Percentiles rank a stretch among this genome's conserved stretches.
phyloP scores from a whole-genome alignment of 2,888 invertebrate species.

The Neuroscelio doddi region DNA sequence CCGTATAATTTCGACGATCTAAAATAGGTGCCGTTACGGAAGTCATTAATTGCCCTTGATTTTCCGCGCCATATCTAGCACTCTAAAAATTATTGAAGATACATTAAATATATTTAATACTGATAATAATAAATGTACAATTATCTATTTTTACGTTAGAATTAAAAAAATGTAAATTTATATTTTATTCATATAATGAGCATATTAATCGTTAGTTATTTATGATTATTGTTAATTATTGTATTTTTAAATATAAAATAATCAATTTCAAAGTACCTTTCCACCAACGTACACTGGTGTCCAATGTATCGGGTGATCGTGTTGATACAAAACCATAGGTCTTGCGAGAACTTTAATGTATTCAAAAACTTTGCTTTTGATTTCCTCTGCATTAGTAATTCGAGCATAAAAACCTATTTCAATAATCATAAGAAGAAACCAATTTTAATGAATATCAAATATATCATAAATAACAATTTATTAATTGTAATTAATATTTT shows the following conservation, averaged over 20 bases:
- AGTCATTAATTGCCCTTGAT: conserved; percentile 89
- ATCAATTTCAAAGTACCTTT: conserved; percentile 78
- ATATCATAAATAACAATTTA: too few species aligned
- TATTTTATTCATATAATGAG: too few species aligned
- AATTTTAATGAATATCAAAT: too few species aligned
- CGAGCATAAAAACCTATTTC: conserved; percentile 88
- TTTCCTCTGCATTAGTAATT: conserved; percentile 90
- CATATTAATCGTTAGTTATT: too few species aligned
- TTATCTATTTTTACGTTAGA: too few species aligned
- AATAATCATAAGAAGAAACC: too few species aligned
- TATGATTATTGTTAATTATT: too few species aligned
- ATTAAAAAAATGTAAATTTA: too few species aligned
- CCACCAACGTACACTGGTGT: conserved; percentile 92
- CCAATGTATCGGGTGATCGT: conserved; percentile 95
- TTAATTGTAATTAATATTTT: too few species aligned
- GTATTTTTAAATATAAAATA: too few species aligned
- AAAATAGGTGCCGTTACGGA: conserved; percentile 96
- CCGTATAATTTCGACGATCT: conserved; percentile 92
- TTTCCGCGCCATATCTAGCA: conserved; percentile 78
- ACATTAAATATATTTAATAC: too few species aligned
- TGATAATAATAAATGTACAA: neutral
- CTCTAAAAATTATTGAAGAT: conserved; percentile 73
- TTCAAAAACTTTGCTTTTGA: conserved; percentile 92
- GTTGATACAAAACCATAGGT: conserved; percentile 95
- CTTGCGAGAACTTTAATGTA: conserved; percentile 96